Percentiles rank a stretch among this genome's conserved stretches.
Evolutionary conservation across 2,888 invertebrate genomes (phyloP).

Genomic region (Drosophila quasianomalipes): DNA sequence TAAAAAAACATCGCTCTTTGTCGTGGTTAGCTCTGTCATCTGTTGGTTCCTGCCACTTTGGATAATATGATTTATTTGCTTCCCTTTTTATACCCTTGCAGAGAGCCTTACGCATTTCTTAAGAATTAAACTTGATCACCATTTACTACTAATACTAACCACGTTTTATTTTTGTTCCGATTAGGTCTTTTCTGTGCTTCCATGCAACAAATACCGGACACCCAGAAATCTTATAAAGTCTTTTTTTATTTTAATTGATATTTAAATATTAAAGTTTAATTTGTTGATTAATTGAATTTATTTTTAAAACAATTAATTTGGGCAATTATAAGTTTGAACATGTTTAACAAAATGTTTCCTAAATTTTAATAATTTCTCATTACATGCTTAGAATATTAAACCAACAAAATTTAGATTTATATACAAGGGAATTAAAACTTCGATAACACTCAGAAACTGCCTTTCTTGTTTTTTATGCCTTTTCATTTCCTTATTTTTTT

Average conservation of each 20-base stretch:
- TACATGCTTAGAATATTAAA: background rate
- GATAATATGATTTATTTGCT: slow-evolving; percentile 16
- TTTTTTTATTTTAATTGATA: background rate
- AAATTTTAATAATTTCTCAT: background rate
- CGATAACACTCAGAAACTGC: background rate
- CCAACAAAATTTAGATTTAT: background rate
- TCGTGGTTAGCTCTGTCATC: slow-evolving; percentile 43
- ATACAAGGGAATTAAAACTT: slow-evolving; percentile 4
- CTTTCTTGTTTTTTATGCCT: background rate
- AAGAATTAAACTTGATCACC: background rate
- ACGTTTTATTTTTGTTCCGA: background rate
- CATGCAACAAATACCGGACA: background rate
- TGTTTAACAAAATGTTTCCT: background rate
- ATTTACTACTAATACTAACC: background rate
- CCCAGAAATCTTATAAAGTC: background rate
- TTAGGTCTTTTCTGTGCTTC: background rate
- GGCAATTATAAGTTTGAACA: background rate
- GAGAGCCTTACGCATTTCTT: background rate
- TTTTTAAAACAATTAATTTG: background rate
- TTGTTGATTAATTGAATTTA: background rate
- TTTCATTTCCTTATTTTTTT: slow-evolving; percentile 11
- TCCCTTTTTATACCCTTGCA: background rate
- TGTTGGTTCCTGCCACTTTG: slow-evolving; percentile 24
- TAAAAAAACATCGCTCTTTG: slow-evolving; percentile 27
- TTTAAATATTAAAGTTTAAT: background rate